phyloP scores from a whole-genome alignment of 2,113 vertebrate genomes.

The Channa argus region DNA sequence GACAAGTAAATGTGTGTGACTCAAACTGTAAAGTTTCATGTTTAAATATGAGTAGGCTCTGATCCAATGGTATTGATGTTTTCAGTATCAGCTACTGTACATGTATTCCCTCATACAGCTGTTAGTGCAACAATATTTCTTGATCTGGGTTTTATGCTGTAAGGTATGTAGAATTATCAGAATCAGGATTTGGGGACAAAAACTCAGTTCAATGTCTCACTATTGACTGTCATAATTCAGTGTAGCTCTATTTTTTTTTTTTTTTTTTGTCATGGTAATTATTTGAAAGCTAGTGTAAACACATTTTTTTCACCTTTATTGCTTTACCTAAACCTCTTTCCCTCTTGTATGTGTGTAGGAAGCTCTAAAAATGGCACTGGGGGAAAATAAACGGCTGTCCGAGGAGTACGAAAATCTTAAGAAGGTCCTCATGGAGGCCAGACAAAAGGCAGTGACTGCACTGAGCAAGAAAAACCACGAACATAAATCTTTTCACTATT shows the following conservation, averaged over 20 bases:
- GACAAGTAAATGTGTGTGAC: background rate
- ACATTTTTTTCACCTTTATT: background rate
- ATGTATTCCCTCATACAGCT: too few species aligned
- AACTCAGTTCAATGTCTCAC: background rate
- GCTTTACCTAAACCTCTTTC: background rate
- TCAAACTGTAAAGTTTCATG: background rate
- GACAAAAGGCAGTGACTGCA: slow-evolving; percentile 52
- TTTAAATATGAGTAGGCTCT: background rate
- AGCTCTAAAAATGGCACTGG: slow-evolving; percentile 48
- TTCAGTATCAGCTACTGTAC: too few species aligned
- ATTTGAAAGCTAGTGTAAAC: background rate
- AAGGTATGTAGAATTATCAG: background rate
- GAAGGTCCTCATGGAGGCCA: slow-evolving; percentile 66
- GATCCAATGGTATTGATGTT: too few species aligned
- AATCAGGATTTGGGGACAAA: background rate
- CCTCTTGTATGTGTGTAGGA: slow-evolving; percentile 53
- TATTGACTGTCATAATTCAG: background rate
- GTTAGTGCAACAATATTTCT: background rate
- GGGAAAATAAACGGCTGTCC: slow-evolving; percentile 71
- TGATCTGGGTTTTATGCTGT: background rate
- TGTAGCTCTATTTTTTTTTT: background rate
- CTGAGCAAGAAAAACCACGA: slow-evolving; percentile 57
- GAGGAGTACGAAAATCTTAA: slow-evolving; percentile 59
- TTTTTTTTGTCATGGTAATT: background rate
- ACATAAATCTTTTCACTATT: slow-evolving; percentile 58